These are phyloP conservation scores for Conchocele bisecta DNA, from an alignment of 2,888 invertebrate genomes.

Conservation along the genomic window DNA sequence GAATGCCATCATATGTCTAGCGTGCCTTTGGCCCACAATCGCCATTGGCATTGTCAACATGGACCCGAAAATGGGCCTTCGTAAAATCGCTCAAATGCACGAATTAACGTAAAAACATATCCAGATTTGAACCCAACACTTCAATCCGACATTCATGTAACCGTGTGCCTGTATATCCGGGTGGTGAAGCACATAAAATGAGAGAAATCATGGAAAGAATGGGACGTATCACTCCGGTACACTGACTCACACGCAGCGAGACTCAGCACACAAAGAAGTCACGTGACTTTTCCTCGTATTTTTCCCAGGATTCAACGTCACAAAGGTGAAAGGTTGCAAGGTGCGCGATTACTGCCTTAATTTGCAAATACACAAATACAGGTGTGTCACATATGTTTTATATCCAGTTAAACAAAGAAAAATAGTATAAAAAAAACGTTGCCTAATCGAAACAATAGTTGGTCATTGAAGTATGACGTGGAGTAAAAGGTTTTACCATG, in stretches of 20 bases:
- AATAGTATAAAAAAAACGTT: too few species aligned
- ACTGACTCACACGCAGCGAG: slow-evolving; percentile 81
- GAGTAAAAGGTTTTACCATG: too few species aligned
- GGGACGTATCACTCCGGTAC: slow-evolving; percentile 43
- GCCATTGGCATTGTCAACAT: slow-evolving; percentile 85
- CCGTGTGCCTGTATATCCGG: too few species aligned
- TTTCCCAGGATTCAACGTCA: slow-evolving; percentile 74
- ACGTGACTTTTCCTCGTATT: slow-evolving; percentile 80
- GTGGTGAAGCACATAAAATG: slow-evolving; percentile 29
- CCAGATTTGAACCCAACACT: slow-evolving; percentile 51
- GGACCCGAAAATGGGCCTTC: slow-evolving; percentile 59
- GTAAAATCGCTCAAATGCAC: slow-evolving; percentile 57
- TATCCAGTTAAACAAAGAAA: too few species aligned
- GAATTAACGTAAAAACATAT: slow-evolving; percentile 58
- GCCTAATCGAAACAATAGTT: too few species aligned
- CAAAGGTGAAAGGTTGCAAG: slow-evolving; percentile 56
- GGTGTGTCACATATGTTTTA: too few species aligned
- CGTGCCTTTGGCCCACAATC: slow-evolving; percentile 95
- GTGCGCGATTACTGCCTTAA: too few species aligned
- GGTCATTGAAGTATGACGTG: too few species aligned
- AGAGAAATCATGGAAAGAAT: too few species aligned
- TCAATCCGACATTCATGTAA: slow-evolving; percentile 52
- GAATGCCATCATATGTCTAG: slow-evolving; percentile 85
- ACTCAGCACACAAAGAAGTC: slow-evolving; percentile 81
- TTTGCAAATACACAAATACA: too few species aligned